A percentile compares a stretch with the other conserved stretches of the same genome.
phyloP scores from a whole-genome alignment of 2,888 invertebrate species.

The Chesias legatella region DNA sequence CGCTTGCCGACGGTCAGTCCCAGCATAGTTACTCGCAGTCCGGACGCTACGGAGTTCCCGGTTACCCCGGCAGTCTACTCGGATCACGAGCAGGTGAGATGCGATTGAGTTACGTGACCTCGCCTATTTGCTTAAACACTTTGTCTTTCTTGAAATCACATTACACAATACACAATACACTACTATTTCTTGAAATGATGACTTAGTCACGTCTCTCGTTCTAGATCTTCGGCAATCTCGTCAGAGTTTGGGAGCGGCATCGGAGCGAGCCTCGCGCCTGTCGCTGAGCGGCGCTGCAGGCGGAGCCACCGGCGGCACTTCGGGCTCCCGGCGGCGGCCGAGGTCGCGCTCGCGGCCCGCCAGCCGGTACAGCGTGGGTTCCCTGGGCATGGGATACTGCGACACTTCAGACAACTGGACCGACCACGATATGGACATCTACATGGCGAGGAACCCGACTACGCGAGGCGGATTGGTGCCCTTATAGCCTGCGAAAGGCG shows the following conservation, averaged over 20 bases:
- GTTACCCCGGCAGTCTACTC: constrained; percentile 85
- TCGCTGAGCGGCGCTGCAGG: constrained; percentile 84
- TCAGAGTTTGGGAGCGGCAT: constrained; percentile 90
- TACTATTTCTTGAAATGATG: no score
- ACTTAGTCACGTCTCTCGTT: constrained; percentile 32
- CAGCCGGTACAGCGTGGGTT: constrained; percentile 89
- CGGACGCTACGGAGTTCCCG: constrained; percentile 86
- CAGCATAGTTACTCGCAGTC: constrained; percentile 94
- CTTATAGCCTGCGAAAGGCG: constrained; percentile 79
- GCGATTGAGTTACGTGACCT: constrained; percentile 35
- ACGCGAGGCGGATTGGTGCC: constrained; percentile 92
- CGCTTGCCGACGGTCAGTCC: constrained; percentile 93
- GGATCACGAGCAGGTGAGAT: constrained; percentile 72
- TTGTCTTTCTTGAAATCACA: not conserved
- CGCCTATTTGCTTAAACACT: constrained; percentile 17
- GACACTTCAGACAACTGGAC: constrained; percentile 96
- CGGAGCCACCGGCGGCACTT: constrained; percentile 81
- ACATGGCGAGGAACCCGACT: constrained; percentile 95
- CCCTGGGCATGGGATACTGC: constrained; percentile 91
- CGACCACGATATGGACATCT: constrained; percentile 97
- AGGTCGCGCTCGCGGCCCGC: constrained; percentile 90
- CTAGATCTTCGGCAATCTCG: constrained; percentile 91
- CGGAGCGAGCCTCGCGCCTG: constrained; percentile 89
- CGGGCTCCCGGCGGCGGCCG: constrained; percentile 85
- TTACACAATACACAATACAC: no score